A percentile compares a stretch with the other conserved stretches of the same genome.
Evolutionary conservation across 2,888 invertebrate species (phyloP).

Genomic region (Andricus quercusramuli): DNA sequence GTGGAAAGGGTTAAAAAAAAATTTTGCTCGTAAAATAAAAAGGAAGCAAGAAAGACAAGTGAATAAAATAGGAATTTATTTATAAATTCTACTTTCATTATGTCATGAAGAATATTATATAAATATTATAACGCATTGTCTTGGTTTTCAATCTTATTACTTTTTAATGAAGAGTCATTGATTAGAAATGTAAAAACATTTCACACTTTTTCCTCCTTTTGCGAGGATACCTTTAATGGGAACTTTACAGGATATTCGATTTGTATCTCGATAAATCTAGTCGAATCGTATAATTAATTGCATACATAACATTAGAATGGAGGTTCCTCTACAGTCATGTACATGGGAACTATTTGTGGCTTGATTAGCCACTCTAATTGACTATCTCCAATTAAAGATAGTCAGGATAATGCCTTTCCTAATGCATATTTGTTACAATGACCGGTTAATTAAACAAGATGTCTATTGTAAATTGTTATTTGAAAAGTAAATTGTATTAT

Average conservation of each 20-base stretch:
- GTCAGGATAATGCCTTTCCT: background rate
- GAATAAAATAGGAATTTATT: background rate
- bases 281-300: conserved; percentile 23
- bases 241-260: background rate
- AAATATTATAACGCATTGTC: no score
- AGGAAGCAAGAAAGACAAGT: background rate
- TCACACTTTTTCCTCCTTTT: background rate
- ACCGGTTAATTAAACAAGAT: no score
- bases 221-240: background rate
- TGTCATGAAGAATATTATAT: no score
- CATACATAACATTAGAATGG: background rate
- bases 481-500: no score
- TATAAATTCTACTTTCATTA: background rate
- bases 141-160: no score
- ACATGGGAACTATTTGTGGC: background rate
- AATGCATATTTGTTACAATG: no score
- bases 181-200: background rate
- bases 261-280: conserved; percentile 22
- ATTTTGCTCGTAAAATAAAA: background rate
- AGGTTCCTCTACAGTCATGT: background rate
- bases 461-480: no score
- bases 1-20: background rate
- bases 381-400: background rate
- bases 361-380: conserved; percentile 22
- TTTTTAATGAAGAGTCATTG: background rate